These are phyloP conservation scores for Brachionus sp. DNA, from an alignment of 1,140 invertebrate genomes.

Conservation along the genomic window DNA sequence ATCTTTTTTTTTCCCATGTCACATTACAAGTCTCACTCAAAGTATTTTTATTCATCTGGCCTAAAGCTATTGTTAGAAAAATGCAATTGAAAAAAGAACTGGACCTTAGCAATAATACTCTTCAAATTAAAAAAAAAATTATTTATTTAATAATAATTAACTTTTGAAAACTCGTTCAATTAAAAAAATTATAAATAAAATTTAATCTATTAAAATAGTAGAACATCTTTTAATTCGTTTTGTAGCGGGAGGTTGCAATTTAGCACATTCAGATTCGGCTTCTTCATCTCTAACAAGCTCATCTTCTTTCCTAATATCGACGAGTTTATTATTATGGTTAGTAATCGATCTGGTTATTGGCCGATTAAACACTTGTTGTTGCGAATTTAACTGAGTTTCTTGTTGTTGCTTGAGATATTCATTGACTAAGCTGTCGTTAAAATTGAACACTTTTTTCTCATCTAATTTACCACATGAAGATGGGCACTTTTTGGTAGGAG, in stretches of 20 bases:
- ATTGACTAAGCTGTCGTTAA: constrained; percentile 3
- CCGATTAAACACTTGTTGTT: constrained; percentile 42
- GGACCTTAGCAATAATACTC: too few relatives aligned
- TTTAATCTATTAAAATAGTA: constrained; percentile 39
- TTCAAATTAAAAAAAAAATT: neutral
- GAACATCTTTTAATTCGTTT: constrained; percentile 27
- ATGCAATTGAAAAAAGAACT: too few relatives aligned
- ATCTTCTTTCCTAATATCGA: neutral
- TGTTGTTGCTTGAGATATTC: constrained; percentile 42
- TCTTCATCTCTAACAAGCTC: neutral
- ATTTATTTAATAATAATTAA: neutral
- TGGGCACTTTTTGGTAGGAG: constrained; percentile 27
- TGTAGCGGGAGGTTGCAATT: neutral
- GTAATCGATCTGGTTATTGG: constrained; percentile 36
- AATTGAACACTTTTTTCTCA: constrained; percentile 34
- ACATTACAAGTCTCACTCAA: too few relatives aligned
- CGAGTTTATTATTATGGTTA: constrained; percentile 20
- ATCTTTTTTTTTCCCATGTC: too few relatives aligned
- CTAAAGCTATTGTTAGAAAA: too few relatives aligned
- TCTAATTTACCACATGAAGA: constrained; percentile 32
- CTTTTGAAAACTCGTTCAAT: neutral
- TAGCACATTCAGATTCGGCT: neutral
- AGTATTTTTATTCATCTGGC: too few relatives aligned
- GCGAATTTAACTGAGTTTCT: neutral
- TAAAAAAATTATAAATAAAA: neutral